Base-by-base conservation (phyloP, 2,797 vertebrate species). In the Gymnothorax javanicus region DNA sequence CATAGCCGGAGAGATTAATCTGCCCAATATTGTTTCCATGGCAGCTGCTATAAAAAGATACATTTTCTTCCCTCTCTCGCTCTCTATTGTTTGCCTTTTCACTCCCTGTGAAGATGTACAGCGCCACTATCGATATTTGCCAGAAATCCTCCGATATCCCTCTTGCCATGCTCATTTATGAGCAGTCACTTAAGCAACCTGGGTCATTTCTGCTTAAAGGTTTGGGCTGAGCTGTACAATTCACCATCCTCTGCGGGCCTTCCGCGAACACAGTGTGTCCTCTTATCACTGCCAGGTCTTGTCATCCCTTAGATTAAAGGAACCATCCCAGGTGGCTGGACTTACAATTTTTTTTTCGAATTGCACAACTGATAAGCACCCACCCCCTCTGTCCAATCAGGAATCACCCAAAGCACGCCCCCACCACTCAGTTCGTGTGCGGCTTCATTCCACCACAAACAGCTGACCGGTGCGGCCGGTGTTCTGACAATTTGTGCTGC, bases 131-230 rank as follows among this genome's bases (percentile, higher is more conserved):
- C 81, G 73, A 94, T 94, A 92, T 95, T 94, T 93, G 90, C 94
- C 92, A 88, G 92, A 92, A 93, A 92, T 94, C 94, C 93, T 89
- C 88, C 88, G 92, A 91, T 93, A 92, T 94, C 94, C 93, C 89
- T 88, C 91, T 89, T 89, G 89, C 91, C 88, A 89, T 89, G 91
- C 85, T 91, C 91, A 94, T 93, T 91, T 93, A 93, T 92, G 92
- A 93, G 93, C 87, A 58, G 23, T 85, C 92, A 90, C 89, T 91
- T 90, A 64, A 91, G 90, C 90, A 89, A 89, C 87, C 83, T 86
- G 86, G 73, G 43, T 23, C 27, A 62, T 27, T 11, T 27, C 56
- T n/a, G 33, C 11, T n/a, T 84, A 23, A 17, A 50, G 62, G 67
- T 25, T 1, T 3, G 9, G 54, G 50, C 15, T 56, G 2, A 11